phyloP scores from a whole-genome alignment of 2,797 vertebrate species.

The Rousettus madagascariensis region DNA sequence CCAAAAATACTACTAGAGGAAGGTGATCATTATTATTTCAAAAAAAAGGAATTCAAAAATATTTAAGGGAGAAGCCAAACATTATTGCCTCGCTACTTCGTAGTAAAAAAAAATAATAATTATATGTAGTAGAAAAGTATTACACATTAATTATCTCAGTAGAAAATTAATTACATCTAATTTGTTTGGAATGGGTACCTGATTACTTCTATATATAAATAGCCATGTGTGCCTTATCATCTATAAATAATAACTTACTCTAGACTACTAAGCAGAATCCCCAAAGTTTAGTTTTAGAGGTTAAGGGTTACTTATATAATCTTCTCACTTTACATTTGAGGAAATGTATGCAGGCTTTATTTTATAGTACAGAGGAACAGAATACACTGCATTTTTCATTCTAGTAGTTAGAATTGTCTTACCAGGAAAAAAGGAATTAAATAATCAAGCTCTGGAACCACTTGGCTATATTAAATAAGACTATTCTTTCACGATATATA shows the following conservation, averaged over 20 bases:
- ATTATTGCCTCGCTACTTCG: not conserved
- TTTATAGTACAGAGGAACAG: not conserved
- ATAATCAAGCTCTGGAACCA: slow-evolving; percentile 27
- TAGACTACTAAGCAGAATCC: not conserved
- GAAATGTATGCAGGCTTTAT: not conserved
- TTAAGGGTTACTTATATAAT: not conserved
- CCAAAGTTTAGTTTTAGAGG: not conserved
- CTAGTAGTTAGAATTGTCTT: not conserved
- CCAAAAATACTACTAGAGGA: not conserved
- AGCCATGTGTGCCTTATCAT: not conserved
- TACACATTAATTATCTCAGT: slow-evolving; percentile 6
- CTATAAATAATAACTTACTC: slow-evolving; percentile 28
- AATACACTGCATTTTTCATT: not conserved
- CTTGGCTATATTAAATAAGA: slow-evolving; percentile 42
- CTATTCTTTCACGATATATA: slow-evolving; percentile 43
- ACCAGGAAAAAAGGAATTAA: slow-evolving; percentile 4
- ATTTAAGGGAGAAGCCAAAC: slow-evolving; percentile 24
- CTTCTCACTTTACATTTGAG: not conserved
- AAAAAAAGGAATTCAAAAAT: not conserved
- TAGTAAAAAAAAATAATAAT: slow-evolving; percentile 41
- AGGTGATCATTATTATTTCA: not conserved
- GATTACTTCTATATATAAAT: not conserved
- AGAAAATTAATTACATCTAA: slow-evolving; percentile 53
- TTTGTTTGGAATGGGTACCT: not conserved
- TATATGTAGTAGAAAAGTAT: slow-evolving; percentile 28